Evolutionary conservation across 2,888 invertebrate genomes (phyloP).

Genomic region (Cosmia pyralina): DNA sequence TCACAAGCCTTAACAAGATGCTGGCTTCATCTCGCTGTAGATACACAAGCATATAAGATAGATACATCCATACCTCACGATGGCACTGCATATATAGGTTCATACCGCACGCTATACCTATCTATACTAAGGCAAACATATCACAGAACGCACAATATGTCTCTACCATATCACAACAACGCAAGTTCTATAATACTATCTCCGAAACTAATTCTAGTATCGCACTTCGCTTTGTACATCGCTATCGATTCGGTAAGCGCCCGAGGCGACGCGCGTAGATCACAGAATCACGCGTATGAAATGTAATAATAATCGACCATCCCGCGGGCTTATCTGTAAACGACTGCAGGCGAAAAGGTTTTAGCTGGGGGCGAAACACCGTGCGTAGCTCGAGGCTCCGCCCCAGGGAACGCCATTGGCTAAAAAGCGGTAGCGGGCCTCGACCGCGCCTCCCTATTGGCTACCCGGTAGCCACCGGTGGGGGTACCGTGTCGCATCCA

Average conservation of each 20-base stretch:
- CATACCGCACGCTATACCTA: constrained; percentile 79
- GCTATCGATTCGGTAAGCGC: constrained; percentile 84
- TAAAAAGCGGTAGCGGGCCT: constrained; percentile 81
- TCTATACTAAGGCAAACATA: constrained; percentile 89
- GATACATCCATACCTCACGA: constrained; percentile 87
- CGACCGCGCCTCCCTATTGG: constrained; percentile 84
- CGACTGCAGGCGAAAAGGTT: constrained; percentile 90
- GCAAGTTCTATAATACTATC: constrained; percentile 68
- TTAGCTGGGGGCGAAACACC: constrained; percentile 89
- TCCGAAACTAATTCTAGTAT: constrained; percentile 69
- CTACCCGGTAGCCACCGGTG: constrained; percentile 78
- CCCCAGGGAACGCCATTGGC: constrained; percentile 87
- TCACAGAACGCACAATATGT: constrained; percentile 83
- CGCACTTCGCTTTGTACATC: constrained; percentile 80
- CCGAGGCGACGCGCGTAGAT: constrained; percentile 82
- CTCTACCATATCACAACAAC: constrained; percentile 78
- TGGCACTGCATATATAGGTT: constrained; percentile 90
- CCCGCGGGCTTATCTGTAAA: constrained; percentile 90
- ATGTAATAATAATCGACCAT: constrained; percentile 90
- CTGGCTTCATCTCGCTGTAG: constrained; percentile 13
- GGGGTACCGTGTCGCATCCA: constrained; percentile 79
- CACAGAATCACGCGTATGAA: constrained; percentile 86
- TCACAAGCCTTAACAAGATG: constrained; percentile 39
- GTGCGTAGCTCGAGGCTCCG: constrained; percentile 87
- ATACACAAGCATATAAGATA: constrained; percentile 63